These are phyloP conservation scores for Tragelaphus scriptus DNA, from an alignment of 2,113 vertebrate species.

Conservation along the genomic window DNA sequence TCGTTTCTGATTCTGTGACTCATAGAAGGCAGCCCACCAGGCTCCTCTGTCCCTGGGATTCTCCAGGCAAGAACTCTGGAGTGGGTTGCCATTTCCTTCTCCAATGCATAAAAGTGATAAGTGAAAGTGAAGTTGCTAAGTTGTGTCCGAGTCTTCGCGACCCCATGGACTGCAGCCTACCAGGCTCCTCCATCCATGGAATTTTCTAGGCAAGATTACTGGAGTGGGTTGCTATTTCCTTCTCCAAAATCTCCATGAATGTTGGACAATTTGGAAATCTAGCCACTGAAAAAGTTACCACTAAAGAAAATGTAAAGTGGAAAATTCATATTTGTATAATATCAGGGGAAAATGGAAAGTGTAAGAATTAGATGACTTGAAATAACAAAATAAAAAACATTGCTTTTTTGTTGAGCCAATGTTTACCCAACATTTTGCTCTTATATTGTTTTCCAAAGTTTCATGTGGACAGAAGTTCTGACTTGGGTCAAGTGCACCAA, in stretches of 20 bases:
- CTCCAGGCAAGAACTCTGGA: too few species aligned
- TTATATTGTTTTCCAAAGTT: background rate
- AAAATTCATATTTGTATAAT: background rate
- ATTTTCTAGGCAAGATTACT: too few species aligned
- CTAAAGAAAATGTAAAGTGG: background rate
- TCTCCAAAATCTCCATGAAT: background rate
- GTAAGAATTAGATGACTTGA: background rate
- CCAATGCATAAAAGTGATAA: too few species aligned
- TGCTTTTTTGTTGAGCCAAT: background rate
- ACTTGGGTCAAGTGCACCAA: background rate
- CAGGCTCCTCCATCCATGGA: too few species aligned
- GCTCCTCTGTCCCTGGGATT: too few species aligned
- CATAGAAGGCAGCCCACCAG: too few species aligned
- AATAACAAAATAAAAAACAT: background rate
- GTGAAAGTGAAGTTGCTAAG: too few species aligned
- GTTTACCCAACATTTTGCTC: background rate
- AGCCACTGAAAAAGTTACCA: background rate
- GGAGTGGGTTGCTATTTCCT: too few species aligned
- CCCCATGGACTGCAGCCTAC: too few species aligned
- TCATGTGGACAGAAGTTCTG: background rate
- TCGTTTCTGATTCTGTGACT: too few species aligned
- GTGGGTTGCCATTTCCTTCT: too few species aligned
- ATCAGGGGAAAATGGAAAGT: background rate
- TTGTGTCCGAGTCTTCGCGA: too few species aligned
- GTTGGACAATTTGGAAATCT: background rate